Evolutionary conservation across 2,797 vertebrate genomes (phyloP).

Genomic region (Leptoclinus maculatus): DNA sequence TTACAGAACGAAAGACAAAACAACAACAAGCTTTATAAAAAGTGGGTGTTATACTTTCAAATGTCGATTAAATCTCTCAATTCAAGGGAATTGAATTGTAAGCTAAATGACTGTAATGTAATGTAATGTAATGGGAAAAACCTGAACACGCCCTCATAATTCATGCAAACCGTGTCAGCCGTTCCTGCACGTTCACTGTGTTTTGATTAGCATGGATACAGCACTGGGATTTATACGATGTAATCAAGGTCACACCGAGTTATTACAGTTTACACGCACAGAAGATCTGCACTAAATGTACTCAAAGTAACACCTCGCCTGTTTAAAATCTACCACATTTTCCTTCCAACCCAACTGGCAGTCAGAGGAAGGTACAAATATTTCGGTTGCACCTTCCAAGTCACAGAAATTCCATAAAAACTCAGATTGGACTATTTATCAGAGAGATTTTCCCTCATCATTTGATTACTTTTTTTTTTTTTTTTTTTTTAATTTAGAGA

Average conservation of each 20-base stretch:
- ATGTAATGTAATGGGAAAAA: no score
- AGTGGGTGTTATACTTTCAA: background rate
- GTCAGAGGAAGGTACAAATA: background rate
- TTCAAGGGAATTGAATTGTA: no score
- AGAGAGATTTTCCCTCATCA: constrained; percentile 4
- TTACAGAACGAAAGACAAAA: background rate
- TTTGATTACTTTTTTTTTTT: constrained; percentile 17
- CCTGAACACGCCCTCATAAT: background rate
- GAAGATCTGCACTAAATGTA: background rate
- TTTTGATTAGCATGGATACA: constrained; percentile 53
- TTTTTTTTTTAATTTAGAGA: background rate
- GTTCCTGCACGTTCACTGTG: background rate
- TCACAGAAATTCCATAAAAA: constrained; percentile 17
- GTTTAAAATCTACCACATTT: background rate
- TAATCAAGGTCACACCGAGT: background rate
- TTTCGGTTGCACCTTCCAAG: constrained; percentile 38
- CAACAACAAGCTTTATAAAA: background rate
- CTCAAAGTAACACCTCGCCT: background rate
- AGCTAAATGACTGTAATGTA: no score
- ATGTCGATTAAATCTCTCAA: constrained; percentile 6
- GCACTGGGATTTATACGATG: background rate
- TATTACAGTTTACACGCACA: background rate
- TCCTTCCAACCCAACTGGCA: background rate
- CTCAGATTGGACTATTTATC: background rate
- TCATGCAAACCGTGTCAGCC: constrained; percentile 24